Base-by-base conservation (phyloP, 1,140 invertebrate species). In the Chymomyza costata region DNA sequence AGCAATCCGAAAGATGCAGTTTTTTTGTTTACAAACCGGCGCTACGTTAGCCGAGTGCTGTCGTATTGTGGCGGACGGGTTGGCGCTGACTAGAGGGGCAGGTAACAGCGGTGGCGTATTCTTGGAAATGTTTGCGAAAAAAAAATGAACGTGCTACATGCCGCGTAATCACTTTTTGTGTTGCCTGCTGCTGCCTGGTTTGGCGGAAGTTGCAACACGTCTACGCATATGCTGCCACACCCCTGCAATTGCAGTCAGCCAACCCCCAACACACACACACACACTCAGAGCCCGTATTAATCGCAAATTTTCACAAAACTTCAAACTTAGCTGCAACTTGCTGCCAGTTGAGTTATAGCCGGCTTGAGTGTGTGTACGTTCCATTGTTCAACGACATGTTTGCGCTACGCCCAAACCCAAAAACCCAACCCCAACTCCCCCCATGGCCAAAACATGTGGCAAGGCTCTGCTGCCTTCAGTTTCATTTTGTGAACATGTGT, bases 161-260 rank as follows among this genome's bases (percentile, higher is more conserved):
- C 71, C 50, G 61, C 61, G 71, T 76, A 76, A 78, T 76, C 70
- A 69, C 56, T 76, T 76, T 70, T 78, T 70, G 65, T 51, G 43
- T 35, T 15, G 40, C 35, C 52, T 17, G 19, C 40, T 34, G 18
- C 17, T 41, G 21, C 37, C 31, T 11, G 34, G 43, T 40, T 60
- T 61, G 41, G 55, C 70, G 71, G 71, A 76, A 78, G 71, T 70
- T 71, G 62, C 70, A 76, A 74, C 70, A 69, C 70, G 69, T 74
- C 69, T 43, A 31, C 60, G 59, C 70, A 68, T 74, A 76, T 74
- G 69, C 60, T 49, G 63, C 56, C 56, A 76, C 71, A 70, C 71
- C 71, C 71, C 44, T 41, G 41, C 71, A 57, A 66, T 78, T 78
- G 70, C 65, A 58, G 54, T 40, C 31, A 44, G 32, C 35, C 16